A percentile compares a stretch with the other conserved stretches of the same genome.
phyloP scores from a whole-genome alignment of 1,140 invertebrate species.

The Ericerus pela region DNA sequence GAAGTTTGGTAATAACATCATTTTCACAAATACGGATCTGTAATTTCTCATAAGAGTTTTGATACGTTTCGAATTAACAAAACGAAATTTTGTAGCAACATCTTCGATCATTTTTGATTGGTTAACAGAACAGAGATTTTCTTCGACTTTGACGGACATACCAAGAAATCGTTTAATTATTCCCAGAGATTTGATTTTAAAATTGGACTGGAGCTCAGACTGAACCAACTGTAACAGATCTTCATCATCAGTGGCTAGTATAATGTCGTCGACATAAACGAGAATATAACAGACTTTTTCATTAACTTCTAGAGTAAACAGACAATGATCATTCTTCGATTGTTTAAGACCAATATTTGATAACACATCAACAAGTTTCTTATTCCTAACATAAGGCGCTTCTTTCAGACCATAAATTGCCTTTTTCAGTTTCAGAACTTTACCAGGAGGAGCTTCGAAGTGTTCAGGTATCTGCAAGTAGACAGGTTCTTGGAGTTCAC shows the following conservation, averaged over 20 bases:
- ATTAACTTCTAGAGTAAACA: neutral
- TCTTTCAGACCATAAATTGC: constrained; percentile 12
- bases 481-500: neutral
- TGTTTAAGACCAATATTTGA: neutral
- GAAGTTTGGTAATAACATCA: no score
- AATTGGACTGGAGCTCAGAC: neutral
- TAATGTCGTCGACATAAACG: constrained; percentile 6
- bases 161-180: neutral
- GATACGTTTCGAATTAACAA: neutral
- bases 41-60: neutral
- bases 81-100: neutral
- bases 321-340: constrained; percentile 3
- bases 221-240: neutral
- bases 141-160: neutral
- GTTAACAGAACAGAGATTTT: neutral
- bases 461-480: constrained; percentile 14
- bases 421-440: constrained; percentile 13
- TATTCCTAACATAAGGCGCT: neutral
- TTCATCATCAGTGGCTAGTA: neutral
- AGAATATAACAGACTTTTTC: neutral
- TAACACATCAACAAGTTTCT: neutral
- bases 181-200: neutral
- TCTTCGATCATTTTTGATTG: neutral
- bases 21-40: no score
- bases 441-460: neutral